Conservation (phyloP, 2,113 vertebrate genomes). For the Hassar affinis region DNA sequence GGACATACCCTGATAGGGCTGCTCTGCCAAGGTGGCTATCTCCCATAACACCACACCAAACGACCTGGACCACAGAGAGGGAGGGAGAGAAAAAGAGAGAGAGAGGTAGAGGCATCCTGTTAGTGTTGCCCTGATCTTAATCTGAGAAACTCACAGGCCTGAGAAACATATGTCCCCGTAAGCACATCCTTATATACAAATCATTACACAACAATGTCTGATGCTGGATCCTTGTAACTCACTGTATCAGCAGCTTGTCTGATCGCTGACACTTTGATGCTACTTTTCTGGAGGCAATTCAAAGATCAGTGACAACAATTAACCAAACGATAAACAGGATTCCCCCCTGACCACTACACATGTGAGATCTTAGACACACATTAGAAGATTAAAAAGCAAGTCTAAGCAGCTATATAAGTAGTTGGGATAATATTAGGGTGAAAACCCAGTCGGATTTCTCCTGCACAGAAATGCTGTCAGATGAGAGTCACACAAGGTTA, state of each 20-base stretch:
- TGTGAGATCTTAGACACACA: neutral
- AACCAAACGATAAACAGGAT: neutral
- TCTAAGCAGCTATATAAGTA: neutral
- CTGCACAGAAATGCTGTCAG: slow-evolving; percentile 15
- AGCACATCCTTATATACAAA: neutral
- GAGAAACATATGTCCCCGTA: neutral
- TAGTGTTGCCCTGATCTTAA: neutral
- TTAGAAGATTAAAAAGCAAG: neutral
- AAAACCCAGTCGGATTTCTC: slow-evolving; percentile 4
- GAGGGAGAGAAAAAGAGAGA: neutral
- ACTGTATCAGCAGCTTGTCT: neutral
- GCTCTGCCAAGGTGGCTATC: slow-evolving; percentile 92
- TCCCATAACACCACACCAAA: slow-evolving; percentile 98
- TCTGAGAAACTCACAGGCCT: neutral
- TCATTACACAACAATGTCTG: neutral
- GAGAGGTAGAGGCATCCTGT: too few relatives aligned
- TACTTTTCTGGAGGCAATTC: neutral
- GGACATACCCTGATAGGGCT: slow-evolving; percentile 98
- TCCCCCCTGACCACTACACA: neutral
- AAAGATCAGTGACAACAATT: neutral
- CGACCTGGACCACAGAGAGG: slow-evolving; percentile 76
- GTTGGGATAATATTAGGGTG: neutral
- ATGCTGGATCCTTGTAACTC: neutral
- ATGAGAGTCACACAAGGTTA: slow-evolving; percentile 26
- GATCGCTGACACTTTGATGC: neutral